Evolutionary conservation across 2,113 vertebrate species (phyloP).

Genomic region (Alces alces): DNA sequence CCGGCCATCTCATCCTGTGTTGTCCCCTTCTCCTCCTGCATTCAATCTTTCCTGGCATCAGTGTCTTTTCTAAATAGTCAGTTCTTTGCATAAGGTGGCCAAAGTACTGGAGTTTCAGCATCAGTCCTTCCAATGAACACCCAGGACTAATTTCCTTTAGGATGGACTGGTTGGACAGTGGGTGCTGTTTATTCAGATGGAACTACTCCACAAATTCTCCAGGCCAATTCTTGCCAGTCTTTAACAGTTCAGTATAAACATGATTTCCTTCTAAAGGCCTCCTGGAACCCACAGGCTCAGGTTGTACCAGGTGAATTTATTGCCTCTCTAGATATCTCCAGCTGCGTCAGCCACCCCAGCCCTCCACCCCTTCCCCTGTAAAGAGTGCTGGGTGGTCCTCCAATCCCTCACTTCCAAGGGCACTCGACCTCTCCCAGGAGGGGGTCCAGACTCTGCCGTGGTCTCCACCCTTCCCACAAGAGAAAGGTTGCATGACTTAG

Average conservation of each 20-base stretch:
- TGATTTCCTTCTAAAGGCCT: background rate
- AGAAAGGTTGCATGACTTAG: background rate
- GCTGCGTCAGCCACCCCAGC: too few species aligned
- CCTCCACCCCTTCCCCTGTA: background rate
- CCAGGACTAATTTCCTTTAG: background rate
- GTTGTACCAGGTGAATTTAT: background rate
- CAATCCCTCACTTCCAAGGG: background rate
- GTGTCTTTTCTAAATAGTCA: background rate
- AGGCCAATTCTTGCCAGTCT: background rate
- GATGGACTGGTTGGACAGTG: background rate
- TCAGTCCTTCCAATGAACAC: background rate
- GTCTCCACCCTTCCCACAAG: background rate
- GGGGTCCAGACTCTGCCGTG: background rate
- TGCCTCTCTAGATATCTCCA: background rate
- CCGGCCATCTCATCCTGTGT: background rate
- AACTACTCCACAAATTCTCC: too few species aligned
- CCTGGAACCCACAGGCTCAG: background rate
- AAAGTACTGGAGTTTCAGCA: background rate
- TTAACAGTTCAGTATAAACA: background rate
- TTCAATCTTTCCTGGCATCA: background rate
- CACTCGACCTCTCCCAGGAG: background rate
- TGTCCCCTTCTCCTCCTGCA: background rate
- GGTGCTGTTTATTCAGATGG: background rate
- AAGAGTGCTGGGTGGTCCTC: background rate
- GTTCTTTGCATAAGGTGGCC: background rate